Evolutionary conservation across 1,140 invertebrate species (phyloP), one percentile per base, ranked within the genome.

Genomic region (Catajapyx aquilonaris): DNA sequence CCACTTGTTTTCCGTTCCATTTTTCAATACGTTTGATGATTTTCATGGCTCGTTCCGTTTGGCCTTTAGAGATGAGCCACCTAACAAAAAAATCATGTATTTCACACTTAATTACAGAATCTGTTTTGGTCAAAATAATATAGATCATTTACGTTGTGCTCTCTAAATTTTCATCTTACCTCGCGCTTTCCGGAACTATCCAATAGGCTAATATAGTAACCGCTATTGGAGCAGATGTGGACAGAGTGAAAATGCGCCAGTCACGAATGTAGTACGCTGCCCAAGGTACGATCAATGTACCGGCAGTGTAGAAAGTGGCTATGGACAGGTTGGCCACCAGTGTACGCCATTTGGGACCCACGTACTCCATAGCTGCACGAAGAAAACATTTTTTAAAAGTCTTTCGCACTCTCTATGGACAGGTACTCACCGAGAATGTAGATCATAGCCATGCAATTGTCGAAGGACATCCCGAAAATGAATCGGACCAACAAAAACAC

Each of bases 381-480:
- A 43, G 46, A 37, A 37, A 19, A 36, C 44, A n/a, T n/a, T n/a
- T n/a, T n/a, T n/a, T n/a, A n/a, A n/a, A n/a, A n/a, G n/a, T n/a
- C n/a, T n/a, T n/a, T n/a, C n/a, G n/a, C n/a, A n/a, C n/a, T n/a
- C n/a, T n/a, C n/a, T n/a, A n/a, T n/a, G n/a, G n/a, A 31, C 15
- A 10, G 34, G n/a, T 39, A 57, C 65, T 68, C 60, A 85, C 80
- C 79, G 42, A 87, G 58, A 52, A 87, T 86, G 44, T 87, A 87
- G 78, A 86, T 86, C 80, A 86, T 85, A 13, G 81, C 84, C 53
- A 86, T 86, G 51, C 80, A 83, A 52, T 85, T 86, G 54, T 87
- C 81, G 48, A 86, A 87, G 2, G 81, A 78, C 42, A 86, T 66
- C 15, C 83, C 83, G 1, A 84, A 73, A 31, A 86, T 63, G 57